These are phyloP conservation scores for Tiliacea aurago DNA, from an alignment of 2,888 invertebrate species.

Conservation along the genomic window DNA sequence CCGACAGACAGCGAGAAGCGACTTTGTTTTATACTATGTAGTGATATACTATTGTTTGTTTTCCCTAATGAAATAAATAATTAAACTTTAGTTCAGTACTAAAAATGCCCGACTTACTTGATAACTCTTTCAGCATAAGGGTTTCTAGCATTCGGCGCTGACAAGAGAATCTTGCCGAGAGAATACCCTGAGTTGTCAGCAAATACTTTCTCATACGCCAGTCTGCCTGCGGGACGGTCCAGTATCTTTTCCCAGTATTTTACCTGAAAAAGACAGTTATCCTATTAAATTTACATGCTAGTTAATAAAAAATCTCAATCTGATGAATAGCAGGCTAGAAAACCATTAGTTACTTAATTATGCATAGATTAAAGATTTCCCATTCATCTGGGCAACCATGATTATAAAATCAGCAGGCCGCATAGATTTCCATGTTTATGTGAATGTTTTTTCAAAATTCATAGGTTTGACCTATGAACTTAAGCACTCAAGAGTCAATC, in stretches of 20 bases:
- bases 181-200: conserved; percentile 92
- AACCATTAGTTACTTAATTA: background rate
- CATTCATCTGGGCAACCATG: background rate
- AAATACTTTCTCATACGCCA: conserved; percentile 96
- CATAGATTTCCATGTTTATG: background rate
- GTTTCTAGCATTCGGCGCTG: conserved; percentile 94
- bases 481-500: background rate
- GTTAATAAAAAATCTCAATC: background rate
- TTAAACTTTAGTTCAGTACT: background rate
- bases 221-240: conserved; percentile 95
- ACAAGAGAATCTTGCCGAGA: conserved; percentile 94
- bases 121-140: conserved; percentile 95
- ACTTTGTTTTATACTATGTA: too few relatives aligned
- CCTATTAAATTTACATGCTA: background rate
- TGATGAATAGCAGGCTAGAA: background rate
- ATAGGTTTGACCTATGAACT: background rate
- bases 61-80: too few relatives aligned
- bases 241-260: conserved; percentile 96
- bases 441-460: background rate
- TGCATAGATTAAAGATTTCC: background rate
- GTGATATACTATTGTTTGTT: too few relatives aligned
- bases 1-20: too few relatives aligned
- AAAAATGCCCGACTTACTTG: conserved; percentile 81
- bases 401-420: background rate
- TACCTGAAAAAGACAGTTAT: conserved; percentile 87